Evolutionary conservation across 2,888 invertebrate genomes (phyloP).

Genomic region (Drosophila kokeensis): DNA sequence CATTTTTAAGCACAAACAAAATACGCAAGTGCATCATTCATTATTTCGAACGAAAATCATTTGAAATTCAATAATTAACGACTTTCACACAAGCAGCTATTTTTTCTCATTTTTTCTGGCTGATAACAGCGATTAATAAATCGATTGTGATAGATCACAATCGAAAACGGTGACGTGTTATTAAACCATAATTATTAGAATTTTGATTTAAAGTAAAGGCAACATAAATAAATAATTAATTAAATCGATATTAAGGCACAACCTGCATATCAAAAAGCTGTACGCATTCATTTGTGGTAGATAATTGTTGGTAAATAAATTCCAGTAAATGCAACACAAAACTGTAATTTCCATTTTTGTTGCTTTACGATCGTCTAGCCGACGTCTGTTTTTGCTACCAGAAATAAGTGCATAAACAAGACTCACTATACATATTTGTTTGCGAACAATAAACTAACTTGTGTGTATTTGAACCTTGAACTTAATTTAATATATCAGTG

Average conservation of each 20-base stretch:
- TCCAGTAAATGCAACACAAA: background rate
- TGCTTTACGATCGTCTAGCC: background rate
- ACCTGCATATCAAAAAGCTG: background rate
- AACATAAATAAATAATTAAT: background rate
- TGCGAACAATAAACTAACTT: background rate
- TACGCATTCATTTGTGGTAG: background rate
- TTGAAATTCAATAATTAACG: background rate
- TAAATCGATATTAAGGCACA: background rate
- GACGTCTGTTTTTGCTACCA: background rate
- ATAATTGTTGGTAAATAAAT: background rate
- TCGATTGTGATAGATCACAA: background rate
- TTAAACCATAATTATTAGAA: background rate
- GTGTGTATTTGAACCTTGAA: background rate
- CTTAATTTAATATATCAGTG: background rate
- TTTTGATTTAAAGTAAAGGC: background rate
- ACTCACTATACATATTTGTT: background rate
- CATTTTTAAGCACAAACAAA: background rate
- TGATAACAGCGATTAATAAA: slow-evolving; percentile 14
- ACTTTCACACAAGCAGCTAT: slow-evolving; percentile 18
- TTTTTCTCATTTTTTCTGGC: background rate
- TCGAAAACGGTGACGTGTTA: slow-evolving; percentile 2
- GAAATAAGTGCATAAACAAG: background rate
- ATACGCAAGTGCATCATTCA: background rate
- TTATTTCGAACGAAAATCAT: slow-evolving; percentile 6
- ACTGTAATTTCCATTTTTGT: background rate